These are phyloP conservation scores for Cinara cedri DNA, from an alignment of 2,888 invertebrate genomes.

Conservation along the genomic window DNA sequence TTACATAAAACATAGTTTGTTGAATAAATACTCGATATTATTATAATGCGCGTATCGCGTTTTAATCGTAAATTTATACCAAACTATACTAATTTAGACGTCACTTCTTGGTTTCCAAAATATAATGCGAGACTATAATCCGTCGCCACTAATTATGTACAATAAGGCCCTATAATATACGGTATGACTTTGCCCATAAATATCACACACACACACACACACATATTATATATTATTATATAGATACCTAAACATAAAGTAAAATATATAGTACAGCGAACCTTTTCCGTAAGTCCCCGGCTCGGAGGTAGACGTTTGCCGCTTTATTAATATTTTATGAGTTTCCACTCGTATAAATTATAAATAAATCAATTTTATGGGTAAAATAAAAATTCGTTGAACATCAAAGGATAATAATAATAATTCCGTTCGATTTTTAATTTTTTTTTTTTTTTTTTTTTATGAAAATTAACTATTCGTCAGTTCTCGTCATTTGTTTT, in stretches of 20 bases:
- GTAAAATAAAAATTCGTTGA: conserved; percentile 8
- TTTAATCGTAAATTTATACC: no score
- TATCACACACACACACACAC: background rate
- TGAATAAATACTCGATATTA: no score
- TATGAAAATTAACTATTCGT: no score
- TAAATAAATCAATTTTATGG: conserved; percentile 25
- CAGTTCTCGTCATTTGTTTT: no score
- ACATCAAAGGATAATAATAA: conserved; percentile 12
- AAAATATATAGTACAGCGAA: background rate
- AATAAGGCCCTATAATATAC: background rate
- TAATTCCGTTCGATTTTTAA: background rate
- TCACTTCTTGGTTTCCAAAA: background rate
- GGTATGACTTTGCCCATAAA: conserved; percentile 4
- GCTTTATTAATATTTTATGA: conserved; percentile 24
- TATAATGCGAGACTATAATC: conserved; percentile 5
- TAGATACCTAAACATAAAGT: background rate
- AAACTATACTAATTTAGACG: conserved; percentile 23
- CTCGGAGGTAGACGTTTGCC: conserved; percentile 10
- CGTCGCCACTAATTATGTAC: background rate
- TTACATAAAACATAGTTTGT: no score
- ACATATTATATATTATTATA: no score
- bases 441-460: no score
- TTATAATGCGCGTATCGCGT: no score
- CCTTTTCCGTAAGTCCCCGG: conserved; percentile 15
- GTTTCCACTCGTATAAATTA: conserved; percentile 15